Base-by-base conservation (phyloP, 2,113 vertebrate species). In the Myiagra hebetior region DNA sequence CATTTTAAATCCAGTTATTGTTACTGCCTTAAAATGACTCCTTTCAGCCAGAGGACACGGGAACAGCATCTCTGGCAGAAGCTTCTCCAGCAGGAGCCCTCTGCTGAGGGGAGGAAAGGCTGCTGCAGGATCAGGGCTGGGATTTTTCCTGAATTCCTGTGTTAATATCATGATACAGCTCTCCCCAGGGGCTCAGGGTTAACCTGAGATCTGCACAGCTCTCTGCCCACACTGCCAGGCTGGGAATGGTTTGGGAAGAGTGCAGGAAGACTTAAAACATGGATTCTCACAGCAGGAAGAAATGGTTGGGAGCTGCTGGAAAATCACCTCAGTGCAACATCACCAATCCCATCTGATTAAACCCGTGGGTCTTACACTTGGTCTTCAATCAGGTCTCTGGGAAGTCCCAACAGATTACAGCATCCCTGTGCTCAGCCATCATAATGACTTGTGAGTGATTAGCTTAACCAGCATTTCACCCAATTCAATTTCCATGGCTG, bases 401-500 rank as follows among this genome's bases (percentile, higher is more conserved):
- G 95, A 88, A 89, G 93, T 73, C 95, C 96, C 94, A 64, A 10
- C 75, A 91, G 93, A 96, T 90, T 87, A 57, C 82, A 91, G 53
- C 91, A 85, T 83, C 88, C 92, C 87, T 47, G 69, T n/a, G 64
- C 92, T 87, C 76, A 94, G 96, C 95, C 92, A 77, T 91, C 77
- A 28, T 68, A 93, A 96, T 84, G 95, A 94, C 95, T 91, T 22
- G 55, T 70, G 47, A 85, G 91, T 70, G 92, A 96, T 95, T 94
- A 92, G 95, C 96, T 96, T 73, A 94, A 94, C 96, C 95, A 94
- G 95, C 95, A 96, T 88, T 91, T 90, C 90, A 60, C 94, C 96
- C 94, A 62, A 86, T 93, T 93, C 95, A 94, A 95, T 96, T 96
- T 95, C 96, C 95, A 97, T 77, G 94, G 86, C 96, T 91, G 79